phyloP scores from a whole-genome alignment of 2,113 vertebrate genomes.

The Paramisgurnus dabryanus region DNA sequence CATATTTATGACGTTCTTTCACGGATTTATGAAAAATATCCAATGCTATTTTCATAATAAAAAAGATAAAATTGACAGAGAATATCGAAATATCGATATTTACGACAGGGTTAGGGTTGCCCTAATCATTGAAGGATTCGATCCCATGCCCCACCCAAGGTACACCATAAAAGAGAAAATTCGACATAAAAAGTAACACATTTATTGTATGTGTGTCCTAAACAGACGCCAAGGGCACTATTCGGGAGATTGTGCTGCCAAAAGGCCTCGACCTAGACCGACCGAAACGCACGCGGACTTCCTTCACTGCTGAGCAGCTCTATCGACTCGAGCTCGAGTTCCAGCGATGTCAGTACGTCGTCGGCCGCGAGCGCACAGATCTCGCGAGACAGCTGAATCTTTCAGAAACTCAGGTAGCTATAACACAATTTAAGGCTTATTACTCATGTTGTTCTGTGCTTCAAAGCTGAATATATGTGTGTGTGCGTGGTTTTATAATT shows the following conservation, averaged over 20 bases:
- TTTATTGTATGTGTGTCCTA: background rate
- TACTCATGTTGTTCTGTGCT: background rate
- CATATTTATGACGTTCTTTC: no score
- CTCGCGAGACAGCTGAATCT: constrained; percentile 90
- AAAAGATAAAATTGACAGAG: no score
- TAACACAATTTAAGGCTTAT: constrained; percentile 20
- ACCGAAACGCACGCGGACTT: constrained; percentile 92
- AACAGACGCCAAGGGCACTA: constrained; percentile 94
- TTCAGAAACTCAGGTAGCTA: constrained; percentile 89
- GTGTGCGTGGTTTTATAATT: no score
- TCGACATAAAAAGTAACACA: background rate
- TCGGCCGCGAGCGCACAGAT: constrained; percentile 91
- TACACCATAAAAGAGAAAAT: background rate
- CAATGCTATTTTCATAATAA: no score
- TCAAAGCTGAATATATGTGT: background rate
- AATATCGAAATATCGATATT: no score
- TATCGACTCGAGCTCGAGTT: constrained; percentile 94
- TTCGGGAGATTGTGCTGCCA: constrained; percentile 94
- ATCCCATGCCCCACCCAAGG: background rate
- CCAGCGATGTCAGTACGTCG: constrained; percentile 95
- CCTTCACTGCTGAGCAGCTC: constrained; percentile 95
- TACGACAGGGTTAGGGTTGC: no score
- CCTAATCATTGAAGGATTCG: background rate
- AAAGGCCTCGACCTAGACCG: constrained; percentile 93
- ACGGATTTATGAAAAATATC: no score